These are phyloP conservation scores for Xenus cinereus DNA, from an alignment of 2,113 vertebrate species.

Conservation along the genomic window DNA sequence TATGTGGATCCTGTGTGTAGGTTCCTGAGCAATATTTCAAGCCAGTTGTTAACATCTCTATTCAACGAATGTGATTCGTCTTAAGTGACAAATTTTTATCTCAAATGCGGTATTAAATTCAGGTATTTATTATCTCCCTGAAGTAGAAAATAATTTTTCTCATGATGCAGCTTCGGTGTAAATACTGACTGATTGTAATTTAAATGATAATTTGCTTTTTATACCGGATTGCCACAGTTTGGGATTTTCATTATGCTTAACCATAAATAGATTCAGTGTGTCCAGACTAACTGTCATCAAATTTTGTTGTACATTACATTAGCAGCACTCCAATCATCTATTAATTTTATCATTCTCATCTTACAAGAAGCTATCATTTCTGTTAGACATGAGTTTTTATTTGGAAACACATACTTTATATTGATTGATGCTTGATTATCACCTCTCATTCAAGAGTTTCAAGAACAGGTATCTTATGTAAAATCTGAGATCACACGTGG, in stretches of 20 bases:
- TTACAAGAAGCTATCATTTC: neutral
- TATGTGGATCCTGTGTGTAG: neutral
- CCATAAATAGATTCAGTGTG: neutral
- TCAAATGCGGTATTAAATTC: neutral
- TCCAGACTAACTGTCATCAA: neutral
- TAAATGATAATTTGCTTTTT: neutral
- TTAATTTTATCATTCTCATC: neutral
- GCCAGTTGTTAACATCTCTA: neutral
- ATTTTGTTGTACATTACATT: neutral
- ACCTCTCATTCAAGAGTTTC: neutral
- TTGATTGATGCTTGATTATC: neutral
- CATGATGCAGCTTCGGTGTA: neutral
- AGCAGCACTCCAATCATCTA: neutral
- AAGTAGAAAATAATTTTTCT: neutral
- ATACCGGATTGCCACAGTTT: neutral
- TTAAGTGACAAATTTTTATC: neutral
- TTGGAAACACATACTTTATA: neutral
- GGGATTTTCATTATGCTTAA: neutral
- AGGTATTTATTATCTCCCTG: neutral
- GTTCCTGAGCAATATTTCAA: neutral
- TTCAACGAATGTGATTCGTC: neutral
- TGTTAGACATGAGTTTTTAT: neutral
- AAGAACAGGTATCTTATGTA: neutral
- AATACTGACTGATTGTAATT: neutral
- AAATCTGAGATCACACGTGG: neutral